phyloP scores from a whole-genome alignment of 2,113 vertebrate species.

The Etheostoma spectabile region DNA sequence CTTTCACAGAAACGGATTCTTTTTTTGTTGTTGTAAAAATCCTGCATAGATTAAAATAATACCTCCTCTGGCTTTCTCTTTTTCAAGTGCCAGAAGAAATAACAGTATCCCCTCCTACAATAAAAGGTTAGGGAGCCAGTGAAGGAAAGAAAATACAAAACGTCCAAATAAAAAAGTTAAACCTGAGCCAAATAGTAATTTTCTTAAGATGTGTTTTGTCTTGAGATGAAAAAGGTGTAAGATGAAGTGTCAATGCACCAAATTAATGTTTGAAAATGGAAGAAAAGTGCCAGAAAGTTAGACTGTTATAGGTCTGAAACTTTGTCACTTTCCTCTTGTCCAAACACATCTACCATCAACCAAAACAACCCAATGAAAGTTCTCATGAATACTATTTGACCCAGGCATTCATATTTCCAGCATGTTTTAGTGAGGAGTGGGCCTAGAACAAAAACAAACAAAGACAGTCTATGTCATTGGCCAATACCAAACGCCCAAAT shows the following conservation, averaged over 20 bases:
- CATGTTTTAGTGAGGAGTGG: slow-evolving; percentile 48
- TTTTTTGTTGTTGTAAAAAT: slow-evolving; percentile 62
- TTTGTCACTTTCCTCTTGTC: slow-evolving; percentile 21
- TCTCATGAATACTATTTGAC: slow-evolving; percentile 29
- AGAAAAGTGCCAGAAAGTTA: not conserved
- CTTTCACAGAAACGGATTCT: slow-evolving; percentile 46
- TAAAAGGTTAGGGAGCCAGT: slow-evolving; percentile 79
- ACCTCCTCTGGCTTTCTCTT: slow-evolving; percentile 62
- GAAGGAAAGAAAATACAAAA: slow-evolving; percentile 35
- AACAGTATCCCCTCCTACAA: slow-evolving; percentile 79
- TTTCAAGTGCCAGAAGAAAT: slow-evolving; percentile 74
- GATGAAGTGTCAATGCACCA: not conserved
- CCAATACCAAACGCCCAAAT: slow-evolving; percentile 16
- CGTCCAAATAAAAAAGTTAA: slow-evolving; percentile 35
- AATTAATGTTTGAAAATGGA: not conserved
- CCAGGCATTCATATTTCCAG: slow-evolving; percentile 66
- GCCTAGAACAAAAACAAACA: slow-evolving; percentile 12
- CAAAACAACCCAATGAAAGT: not conserved
- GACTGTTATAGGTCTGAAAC: not conserved
- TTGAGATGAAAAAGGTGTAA: slow-evolving; percentile 9
- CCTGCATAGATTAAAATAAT: slow-evolving; percentile 85
- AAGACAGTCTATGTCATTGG: slow-evolving; percentile 29
- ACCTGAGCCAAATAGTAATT: slow-evolving; percentile 53
- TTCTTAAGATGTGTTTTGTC: not conserved
- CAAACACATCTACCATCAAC: not conserved